Percentiles rank a stretch among this genome's conserved stretches.
Conservation (phyloP, 2,797 vertebrate genomes). For the Sebastes steindachneri region DNA sequence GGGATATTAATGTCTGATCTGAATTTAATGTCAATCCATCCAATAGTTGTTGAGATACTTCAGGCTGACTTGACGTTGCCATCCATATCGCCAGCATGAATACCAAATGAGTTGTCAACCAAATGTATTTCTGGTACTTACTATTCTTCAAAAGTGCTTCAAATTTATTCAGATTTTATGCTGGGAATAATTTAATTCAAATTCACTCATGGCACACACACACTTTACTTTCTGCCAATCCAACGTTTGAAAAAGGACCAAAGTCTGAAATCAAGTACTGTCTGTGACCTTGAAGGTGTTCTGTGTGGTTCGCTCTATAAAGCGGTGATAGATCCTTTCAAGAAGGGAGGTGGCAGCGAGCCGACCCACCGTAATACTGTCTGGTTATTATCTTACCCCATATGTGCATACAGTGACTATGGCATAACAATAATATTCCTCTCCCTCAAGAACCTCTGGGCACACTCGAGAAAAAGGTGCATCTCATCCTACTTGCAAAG, state of each 20-base stretch:
- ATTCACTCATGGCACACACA: not conserved
- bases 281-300: slow-evolving; percentile 13
- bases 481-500: slow-evolving; percentile 71
- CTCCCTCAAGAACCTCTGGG: slow-evolving; percentile 47
- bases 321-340: not conserved
- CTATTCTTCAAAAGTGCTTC: not conserved
- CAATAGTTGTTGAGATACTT: not conserved
- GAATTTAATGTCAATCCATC: not conserved
- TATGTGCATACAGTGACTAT: slow-evolving; percentile 10
- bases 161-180: not conserved
- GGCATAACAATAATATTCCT: slow-evolving; percentile 34
- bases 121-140: not conserved
- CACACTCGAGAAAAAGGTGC: slow-evolving; percentile 48
- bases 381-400: slow-evolving; percentile 16
- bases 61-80: not conserved
- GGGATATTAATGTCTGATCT: no score
- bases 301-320: not conserved
- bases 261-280: not conserved
- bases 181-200: not conserved
- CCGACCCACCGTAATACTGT: not conserved
- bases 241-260: not conserved
- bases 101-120: not conserved
- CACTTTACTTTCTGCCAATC: not conserved
- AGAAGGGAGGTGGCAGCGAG: not conserved
- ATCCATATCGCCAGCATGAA: not conserved